phyloP scores from a whole-genome alignment of 2,113 vertebrate species.

The Nicator chloris region DNA sequence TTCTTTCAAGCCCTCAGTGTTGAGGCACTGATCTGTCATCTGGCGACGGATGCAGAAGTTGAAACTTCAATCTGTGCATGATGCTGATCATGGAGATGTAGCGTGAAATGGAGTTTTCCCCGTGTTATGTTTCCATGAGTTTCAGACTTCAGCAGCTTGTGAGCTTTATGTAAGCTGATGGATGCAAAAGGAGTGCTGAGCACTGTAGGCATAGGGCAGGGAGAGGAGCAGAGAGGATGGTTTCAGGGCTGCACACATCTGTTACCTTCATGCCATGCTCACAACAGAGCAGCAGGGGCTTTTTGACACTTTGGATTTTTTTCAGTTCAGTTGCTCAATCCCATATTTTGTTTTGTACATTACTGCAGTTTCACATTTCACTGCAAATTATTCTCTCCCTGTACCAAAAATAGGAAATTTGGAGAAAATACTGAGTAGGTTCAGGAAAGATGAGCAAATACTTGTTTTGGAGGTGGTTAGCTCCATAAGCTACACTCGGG shows the following conservation, averaged over 20 bases:
- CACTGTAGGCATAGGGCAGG: neutral
- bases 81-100: neutral
- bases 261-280: neutral
- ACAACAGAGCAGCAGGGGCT: neutral
- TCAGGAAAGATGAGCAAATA: neutral
- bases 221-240: neutral
- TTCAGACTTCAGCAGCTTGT: neutral
- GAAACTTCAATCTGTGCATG: neutral
- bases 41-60: neutral
- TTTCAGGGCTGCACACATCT: slow-evolving; percentile 21
- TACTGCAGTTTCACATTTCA: neutral
- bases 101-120: neutral
- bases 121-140: neutral
- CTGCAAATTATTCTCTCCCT: neutral
- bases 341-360: neutral
- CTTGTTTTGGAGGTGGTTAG: neutral
- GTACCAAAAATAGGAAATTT: neutral
- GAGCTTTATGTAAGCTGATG: slow-evolving; percentile 9
- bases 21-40: neutral
- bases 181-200: neutral
- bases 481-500: rapidly evolving
- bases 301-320: neutral
- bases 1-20: rapidly evolving
- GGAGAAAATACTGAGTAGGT: neutral
- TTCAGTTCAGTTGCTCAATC: slow-evolving; percentile 19